phyloP scores from a whole-genome alignment of 1,140 invertebrate species.

The Papilio dardanus region DNA sequence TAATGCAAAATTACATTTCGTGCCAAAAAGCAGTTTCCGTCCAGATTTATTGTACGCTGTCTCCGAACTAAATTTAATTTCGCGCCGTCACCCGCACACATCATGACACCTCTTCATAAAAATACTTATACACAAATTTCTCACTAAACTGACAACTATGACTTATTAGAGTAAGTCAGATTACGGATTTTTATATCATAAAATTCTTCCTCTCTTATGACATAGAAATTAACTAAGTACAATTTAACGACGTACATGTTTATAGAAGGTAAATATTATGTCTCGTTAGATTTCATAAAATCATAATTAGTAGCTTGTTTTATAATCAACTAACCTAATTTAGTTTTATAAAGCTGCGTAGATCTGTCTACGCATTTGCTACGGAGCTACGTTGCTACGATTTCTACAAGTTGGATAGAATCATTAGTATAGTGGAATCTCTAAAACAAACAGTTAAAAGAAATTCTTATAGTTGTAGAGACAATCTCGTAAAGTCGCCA shows the following conservation, averaged over 20 bases:
- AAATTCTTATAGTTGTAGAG: background rate
- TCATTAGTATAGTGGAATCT: background rate
- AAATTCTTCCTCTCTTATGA: background rate
- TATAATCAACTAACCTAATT: no score
- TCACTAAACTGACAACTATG: background rate
- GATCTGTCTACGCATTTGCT: background rate
- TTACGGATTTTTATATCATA: background rate
- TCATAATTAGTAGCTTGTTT: no score
- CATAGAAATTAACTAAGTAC: background rate
- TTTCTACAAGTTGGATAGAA: background rate
- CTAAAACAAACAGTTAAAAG: background rate
- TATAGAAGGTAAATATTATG: no score
- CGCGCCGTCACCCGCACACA: conserved; percentile 14
- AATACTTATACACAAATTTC: background rate
- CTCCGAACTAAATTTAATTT: conserved; percentile 22
- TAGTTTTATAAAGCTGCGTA: background rate
- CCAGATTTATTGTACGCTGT: conserved; percentile 20
- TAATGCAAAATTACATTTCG: conserved; percentile 25
- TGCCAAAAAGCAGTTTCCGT: conserved; percentile 25
- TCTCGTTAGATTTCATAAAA: no score
- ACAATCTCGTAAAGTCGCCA: background rate
- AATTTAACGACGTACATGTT: no score
- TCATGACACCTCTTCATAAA: background rate
- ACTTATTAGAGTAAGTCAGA: background rate
- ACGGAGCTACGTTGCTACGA: background rate